Evolutionary conservation across 2,888 invertebrate genomes (phyloP).

Genomic region (Xestia c-nigrum): DNA sequence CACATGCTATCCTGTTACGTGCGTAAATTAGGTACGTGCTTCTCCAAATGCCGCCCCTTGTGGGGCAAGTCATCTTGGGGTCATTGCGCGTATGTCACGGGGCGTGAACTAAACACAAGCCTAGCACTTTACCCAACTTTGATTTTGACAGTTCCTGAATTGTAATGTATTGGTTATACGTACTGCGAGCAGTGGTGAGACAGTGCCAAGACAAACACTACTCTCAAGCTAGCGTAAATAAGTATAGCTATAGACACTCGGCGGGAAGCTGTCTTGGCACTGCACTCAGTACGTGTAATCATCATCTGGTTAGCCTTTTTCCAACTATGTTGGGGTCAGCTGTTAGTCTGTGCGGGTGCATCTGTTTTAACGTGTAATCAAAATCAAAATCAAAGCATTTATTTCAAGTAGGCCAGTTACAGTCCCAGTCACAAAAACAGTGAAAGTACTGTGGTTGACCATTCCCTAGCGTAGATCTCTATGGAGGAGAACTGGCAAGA

Average conservation of each 20-base stretch:
- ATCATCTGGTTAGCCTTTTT: too few species aligned
- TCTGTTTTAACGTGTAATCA: too few species aligned
- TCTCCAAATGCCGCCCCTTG: too few species aligned
- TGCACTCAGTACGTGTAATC: not conserved
- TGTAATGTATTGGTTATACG: not conserved
- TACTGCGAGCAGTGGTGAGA: not conserved
- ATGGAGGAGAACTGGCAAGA: too few species aligned
- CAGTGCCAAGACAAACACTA: not conserved
- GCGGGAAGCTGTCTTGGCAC: not conserved
- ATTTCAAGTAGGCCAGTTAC: too few species aligned
- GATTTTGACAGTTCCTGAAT: not conserved
- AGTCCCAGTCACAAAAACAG: too few species aligned
- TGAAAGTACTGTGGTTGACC: too few species aligned
- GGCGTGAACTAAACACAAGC: not conserved
- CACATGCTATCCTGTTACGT: too few species aligned
- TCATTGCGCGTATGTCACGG: not conserved
- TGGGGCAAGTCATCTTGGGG: not conserved
- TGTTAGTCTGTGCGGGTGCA: too few species aligned
- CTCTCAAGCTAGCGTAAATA: not conserved
- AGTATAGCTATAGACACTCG: not conserved
- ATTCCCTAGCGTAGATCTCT: too few species aligned
- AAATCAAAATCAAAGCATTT: too few species aligned
- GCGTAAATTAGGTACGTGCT: not conserved
- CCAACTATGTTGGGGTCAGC: too few species aligned
- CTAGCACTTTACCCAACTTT: not conserved